Conservation (phyloP, 53 echinoderm and acorn worm genomes). For the Paracentrotus lividus region DNA sequence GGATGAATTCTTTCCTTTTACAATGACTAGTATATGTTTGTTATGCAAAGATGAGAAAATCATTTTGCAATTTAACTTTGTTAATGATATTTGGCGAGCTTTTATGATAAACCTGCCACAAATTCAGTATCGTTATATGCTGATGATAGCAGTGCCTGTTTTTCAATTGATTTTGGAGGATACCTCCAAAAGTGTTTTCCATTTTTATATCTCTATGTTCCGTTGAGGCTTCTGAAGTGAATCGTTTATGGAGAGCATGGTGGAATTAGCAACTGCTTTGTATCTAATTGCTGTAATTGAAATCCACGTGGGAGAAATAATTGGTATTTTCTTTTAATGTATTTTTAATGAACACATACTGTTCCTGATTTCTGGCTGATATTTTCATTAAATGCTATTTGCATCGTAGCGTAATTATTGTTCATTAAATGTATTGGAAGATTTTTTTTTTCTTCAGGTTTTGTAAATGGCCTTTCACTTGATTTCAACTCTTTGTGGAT, state of each 20-base stretch:
- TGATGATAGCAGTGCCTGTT: neutral
- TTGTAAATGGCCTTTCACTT: too few relatives aligned
- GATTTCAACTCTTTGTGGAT: too few relatives aligned
- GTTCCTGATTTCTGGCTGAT: neutral
- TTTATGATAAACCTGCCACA: neutral
- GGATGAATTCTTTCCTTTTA: neutral
- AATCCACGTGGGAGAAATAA: neutral
- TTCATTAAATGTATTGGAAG: neutral
- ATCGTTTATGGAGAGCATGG: neutral
- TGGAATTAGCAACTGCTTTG: neutral
- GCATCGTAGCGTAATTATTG: too few relatives aligned
- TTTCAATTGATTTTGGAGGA: neutral
- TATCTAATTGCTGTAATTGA: neutral
- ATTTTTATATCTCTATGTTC: neutral
- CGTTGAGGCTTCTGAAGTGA: neutral
- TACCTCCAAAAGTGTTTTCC: neutral
- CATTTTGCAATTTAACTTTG: too few relatives aligned
- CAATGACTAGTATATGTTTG: neutral
- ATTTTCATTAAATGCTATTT: too few relatives aligned
- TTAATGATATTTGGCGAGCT: neutral
- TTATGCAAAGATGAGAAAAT: too few relatives aligned
- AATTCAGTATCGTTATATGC: neutral
- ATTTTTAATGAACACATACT: constrained; percentile 15
- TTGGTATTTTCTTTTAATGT: constrained; percentile 27
- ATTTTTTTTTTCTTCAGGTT: neutral